Evolutionary conservation across 2,113 vertebrate species (phyloP).

Genomic region (Danio rerio): DNA sequence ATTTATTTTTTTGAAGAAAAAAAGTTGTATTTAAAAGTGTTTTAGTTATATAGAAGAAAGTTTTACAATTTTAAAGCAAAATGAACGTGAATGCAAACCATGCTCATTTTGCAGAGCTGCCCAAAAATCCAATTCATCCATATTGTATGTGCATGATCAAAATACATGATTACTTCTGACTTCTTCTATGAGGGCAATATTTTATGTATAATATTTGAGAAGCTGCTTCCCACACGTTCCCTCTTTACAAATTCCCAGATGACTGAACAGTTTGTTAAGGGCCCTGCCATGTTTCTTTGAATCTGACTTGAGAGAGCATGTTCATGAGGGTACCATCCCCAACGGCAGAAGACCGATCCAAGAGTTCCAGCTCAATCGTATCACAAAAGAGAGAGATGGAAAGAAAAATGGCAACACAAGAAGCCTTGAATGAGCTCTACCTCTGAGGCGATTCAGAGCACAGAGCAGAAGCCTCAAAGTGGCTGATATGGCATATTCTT

Average conservation of each 20-base stretch:
- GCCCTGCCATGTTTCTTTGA: slow-evolving; percentile 60
- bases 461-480: slow-evolving; percentile 22
- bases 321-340: slow-evolving; percentile 57
- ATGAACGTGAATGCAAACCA: not conserved
- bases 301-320: slow-evolving; percentile 64
- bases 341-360: slow-evolving; percentile 33
- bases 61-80: not conserved
- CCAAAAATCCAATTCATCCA: not conserved
- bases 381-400: not conserved
- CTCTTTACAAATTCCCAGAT: slow-evolving; percentile 58
- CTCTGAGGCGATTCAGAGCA: slow-evolving; percentile 21
- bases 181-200: not conserved
- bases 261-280: slow-evolving; percentile 63
- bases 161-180: slow-evolving; percentile 2
- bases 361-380: not conserved
- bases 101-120: not conserved
- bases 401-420: not conserved
- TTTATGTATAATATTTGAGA: not conserved
- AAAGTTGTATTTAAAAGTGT: too few species aligned
- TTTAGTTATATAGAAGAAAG: too few species aligned
- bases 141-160: not conserved
- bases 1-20: too few species aligned
- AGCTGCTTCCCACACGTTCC: slow-evolving; percentile 12
- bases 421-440: slow-evolving; percentile 21
- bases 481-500: slow-evolving; percentile 32